Evolutionary conservation across 2,888 invertebrate species (phyloP).

Genomic region (Daptonema setosum): DNA sequence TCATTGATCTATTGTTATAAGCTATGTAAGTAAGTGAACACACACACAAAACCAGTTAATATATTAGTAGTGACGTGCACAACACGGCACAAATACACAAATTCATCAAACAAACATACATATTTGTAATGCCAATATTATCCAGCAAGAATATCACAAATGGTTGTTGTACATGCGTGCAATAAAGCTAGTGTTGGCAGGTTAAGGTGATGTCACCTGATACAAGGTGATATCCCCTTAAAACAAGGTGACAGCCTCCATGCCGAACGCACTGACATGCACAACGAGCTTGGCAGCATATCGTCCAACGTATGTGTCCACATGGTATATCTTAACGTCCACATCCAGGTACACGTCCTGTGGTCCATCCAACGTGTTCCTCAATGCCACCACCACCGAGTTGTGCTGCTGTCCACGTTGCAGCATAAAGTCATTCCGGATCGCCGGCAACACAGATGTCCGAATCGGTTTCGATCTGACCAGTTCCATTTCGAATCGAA

Average conservation of each 20-base stretch:
- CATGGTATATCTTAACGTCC: slow-evolving; percentile 28
- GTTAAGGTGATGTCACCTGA: too few relatives aligned
- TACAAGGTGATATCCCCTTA: too few relatives aligned
- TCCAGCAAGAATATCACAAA: too few relatives aligned
- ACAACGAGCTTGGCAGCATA: slow-evolving; percentile 31
- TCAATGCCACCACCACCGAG: slow-evolving; percentile 30
- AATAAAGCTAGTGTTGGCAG: too few relatives aligned
- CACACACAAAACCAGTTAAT: too few relatives aligned
- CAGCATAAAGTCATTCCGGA: slow-evolving; percentile 29
- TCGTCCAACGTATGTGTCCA: slow-evolving; percentile 28
- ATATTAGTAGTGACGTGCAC: too few relatives aligned
- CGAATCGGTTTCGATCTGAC: slow-evolving; percentile 20
- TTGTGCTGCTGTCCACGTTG: slow-evolving; percentile 26
- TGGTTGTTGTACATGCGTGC: too few relatives aligned
- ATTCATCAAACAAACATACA: too few relatives aligned
- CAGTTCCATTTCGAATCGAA: slow-evolving; percentile 30
- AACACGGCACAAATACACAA: too few relatives aligned
- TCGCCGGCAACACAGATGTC: slow-evolving; percentile 23
- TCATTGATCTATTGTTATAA: too few relatives aligned
- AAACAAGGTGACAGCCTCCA: neutral
- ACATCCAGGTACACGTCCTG: slow-evolving; percentile 30
- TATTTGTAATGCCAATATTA: too few relatives aligned
- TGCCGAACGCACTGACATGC: slow-evolving; percentile 26
- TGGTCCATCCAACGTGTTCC: slow-evolving; percentile 17
- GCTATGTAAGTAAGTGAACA: too few relatives aligned